Evolutionary conservation across 2,113 vertebrate species (phyloP).

Genomic region (Capreolus pygargus): DNA sequence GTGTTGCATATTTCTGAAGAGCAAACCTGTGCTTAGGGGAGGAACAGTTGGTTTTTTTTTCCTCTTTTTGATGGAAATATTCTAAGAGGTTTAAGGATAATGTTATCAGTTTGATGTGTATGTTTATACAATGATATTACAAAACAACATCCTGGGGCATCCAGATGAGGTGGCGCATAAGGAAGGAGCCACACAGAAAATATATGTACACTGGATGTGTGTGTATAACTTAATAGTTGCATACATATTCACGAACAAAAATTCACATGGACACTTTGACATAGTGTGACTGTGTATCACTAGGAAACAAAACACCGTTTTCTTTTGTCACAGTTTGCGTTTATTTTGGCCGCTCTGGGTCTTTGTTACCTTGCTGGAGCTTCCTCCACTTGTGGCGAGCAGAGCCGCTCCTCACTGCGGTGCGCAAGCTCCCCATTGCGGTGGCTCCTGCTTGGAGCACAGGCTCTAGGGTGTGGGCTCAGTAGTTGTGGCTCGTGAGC

Average conservation of each 20-base stretch:
- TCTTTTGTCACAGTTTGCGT: background rate
- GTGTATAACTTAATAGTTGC: background rate
- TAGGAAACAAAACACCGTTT: background rate
- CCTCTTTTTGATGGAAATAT: background rate
- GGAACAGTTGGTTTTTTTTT: background rate
- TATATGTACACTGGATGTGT: background rate
- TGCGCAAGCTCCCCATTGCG: rapidly evolving
- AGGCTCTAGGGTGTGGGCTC: background rate
- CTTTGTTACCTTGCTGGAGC: too few relatives aligned
- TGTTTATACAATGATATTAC: background rate
- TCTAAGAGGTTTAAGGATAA: background rate
- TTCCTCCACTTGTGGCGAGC: background rate
- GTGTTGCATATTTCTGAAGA: background rate
- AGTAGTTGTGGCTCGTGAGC: background rate
- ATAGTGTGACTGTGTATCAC: background rate
- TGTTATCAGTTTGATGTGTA: background rate
- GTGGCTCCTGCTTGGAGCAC: background rate
- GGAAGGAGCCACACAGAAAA: background rate
- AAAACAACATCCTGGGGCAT: background rate
- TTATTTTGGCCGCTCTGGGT: background rate
- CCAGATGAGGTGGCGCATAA: background rate
- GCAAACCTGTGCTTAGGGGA: background rate
- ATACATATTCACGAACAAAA: background rate
- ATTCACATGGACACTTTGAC: background rate
- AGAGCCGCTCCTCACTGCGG: rapidly evolving